Conservation (phyloP, 2,113 vertebrate genomes). For the Cavia aperea region DNA sequence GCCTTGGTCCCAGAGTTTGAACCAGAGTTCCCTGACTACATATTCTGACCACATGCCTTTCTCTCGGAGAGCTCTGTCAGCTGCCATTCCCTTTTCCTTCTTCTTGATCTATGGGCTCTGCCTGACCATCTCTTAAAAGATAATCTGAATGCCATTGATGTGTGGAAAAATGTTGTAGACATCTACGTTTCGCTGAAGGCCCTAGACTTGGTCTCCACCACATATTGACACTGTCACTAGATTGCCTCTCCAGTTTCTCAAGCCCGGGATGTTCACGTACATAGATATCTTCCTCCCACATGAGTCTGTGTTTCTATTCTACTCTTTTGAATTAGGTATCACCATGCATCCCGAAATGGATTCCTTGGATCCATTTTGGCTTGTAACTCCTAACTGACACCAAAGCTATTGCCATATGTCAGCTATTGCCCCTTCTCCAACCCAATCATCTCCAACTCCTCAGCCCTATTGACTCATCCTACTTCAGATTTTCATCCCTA, state of each 20-base stretch:
- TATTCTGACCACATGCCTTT: neutral
- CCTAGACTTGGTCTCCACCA: neutral
- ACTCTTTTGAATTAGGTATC: neutral
- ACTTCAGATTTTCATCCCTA: neutral
- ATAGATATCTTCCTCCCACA: neutral
- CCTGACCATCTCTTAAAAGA: neutral
- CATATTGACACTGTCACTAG: neutral
- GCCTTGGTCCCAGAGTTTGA: neutral
- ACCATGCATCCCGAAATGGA: neutral
- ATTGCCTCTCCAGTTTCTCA: neutral
- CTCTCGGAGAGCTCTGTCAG: too few species aligned
- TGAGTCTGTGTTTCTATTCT: neutral
- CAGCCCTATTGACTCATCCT: neutral
- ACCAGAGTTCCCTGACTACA: fast-evolving
- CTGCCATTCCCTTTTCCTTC: neutral
- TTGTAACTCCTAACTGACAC: neutral
- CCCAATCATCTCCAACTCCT: neutral
- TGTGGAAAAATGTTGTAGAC: neutral
- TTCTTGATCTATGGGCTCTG: neutral
- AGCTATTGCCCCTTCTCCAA: neutral
- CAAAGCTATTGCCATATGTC: neutral
- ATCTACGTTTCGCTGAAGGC: neutral
- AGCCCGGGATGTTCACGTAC: neutral
- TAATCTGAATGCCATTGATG: neutral
- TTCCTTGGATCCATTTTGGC: neutral